Conservation (phyloP, 35 echinoderm and acorn worm genomes). For the Hemicentrotus pulcherrimus region DNA sequence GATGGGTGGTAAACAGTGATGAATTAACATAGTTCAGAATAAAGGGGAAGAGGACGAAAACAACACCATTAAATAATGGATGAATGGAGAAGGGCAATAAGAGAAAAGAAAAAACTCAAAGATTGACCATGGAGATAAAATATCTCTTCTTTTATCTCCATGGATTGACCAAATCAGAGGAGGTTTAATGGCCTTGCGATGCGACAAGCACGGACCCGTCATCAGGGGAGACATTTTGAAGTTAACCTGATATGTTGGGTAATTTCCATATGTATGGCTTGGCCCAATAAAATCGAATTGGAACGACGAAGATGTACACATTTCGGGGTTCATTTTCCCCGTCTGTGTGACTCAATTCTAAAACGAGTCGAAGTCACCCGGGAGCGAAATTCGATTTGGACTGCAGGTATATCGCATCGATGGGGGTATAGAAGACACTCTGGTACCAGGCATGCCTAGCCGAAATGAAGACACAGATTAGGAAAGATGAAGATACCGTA, state of each 20-base stretch:
- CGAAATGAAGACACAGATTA: background rate
- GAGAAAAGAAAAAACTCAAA: background rate
- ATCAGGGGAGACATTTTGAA: background rate
- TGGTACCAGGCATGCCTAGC: background rate
- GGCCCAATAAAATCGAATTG: conserved; percentile 17
- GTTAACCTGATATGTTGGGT: background rate
- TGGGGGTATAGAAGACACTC: background rate
- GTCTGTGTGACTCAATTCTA: background rate
- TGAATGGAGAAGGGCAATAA: background rate
- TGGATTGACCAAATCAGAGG: background rate
- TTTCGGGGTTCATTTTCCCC: background rate
- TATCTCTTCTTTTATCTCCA: too few relatives aligned
- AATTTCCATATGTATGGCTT: conserved; percentile 13
- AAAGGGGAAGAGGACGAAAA: background rate
- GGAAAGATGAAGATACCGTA: background rate
- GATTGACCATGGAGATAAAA: too few relatives aligned
- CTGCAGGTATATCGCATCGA: background rate
- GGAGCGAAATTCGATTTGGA: conserved; percentile 10
- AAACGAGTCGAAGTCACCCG: background rate
- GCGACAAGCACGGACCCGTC: background rate
- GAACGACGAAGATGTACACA: background rate
- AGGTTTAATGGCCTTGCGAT: background rate
- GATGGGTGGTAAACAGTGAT: background rate
- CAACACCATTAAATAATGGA: background rate
- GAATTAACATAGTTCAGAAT: background rate